Percentiles rank a stretch among this genome's conserved stretches.
Conservation (phyloP, 1,140 invertebrate genomes). For the Belonocnema kinseyi region DNA sequence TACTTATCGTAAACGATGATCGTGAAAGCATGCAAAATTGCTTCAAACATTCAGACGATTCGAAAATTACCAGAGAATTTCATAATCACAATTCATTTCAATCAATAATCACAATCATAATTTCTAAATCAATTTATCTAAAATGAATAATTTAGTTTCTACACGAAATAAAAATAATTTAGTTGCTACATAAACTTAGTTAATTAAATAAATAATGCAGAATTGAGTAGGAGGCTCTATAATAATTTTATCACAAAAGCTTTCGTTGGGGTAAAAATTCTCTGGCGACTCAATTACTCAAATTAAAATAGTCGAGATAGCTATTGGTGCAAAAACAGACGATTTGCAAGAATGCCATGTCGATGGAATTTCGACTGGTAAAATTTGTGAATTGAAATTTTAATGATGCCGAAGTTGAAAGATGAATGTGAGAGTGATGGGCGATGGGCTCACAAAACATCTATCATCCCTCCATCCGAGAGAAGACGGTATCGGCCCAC, state of each 20-base stretch:
- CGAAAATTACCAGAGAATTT: constrained; percentile 29
- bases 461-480: constrained; percentile 76
- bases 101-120: not conserved
- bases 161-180: too few species aligned
- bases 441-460: constrained; percentile 73
- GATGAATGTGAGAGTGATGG: constrained; percentile 64
- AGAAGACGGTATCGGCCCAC: constrained; percentile 77
- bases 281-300: constrained; percentile 2
- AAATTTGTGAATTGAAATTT: constrained; percentile 37
- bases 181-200: too few species aligned
- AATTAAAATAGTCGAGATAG: constrained; percentile 3
- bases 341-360: not conserved
- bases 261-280: constrained; percentile 26
- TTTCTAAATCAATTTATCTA: too few species aligned
- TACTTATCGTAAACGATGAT: not conserved
- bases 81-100: constrained; percentile 1
- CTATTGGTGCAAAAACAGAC: not conserved
- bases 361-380: constrained; percentile 4
- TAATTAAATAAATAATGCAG: not conserved
- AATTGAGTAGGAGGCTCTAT: constrained; percentile 8
- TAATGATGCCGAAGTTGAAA: constrained; percentile 59
- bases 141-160: too few species aligned
- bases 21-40: not conserved
- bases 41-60: not conserved
- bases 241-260: constrained; percentile 27